Conservation (phyloP, 2,888 invertebrate species). For the Iphiclides podalirius region DNA sequence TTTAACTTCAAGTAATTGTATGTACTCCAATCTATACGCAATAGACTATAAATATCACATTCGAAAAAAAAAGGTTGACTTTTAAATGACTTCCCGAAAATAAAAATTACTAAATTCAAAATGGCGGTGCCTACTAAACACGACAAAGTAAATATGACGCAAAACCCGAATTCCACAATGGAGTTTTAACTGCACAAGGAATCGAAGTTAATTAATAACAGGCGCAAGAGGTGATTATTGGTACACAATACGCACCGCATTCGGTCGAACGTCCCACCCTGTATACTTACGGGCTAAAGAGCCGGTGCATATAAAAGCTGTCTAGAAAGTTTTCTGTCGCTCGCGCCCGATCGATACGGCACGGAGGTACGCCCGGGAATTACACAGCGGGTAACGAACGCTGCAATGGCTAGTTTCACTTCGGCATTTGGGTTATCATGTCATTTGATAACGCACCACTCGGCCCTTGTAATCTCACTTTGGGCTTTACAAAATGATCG, state of each 20-base stretch:
- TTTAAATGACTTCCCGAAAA: no score
- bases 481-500: no score
- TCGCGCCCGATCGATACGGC: constrained; percentile 70
- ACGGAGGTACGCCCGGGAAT: constrained; percentile 61
- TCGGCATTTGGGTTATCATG: constrained; percentile 75
- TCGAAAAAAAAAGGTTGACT: no score
- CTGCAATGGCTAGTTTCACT: constrained; percentile 62
- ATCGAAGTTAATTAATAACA: constrained; percentile 25
- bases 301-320: constrained; percentile 80
- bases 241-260: constrained; percentile 41
- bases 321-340: constrained; percentile 81
- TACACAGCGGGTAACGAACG: constrained; percentile 59
- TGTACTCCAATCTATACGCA: no score
- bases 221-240: constrained; percentile 30
- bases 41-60: no score
- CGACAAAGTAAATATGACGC: no score
- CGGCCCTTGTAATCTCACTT: not conserved
- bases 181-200: constrained; percentile 2
- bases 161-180: no score
- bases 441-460: constrained; percentile 43
- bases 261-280: constrained; percentile 45
- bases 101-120: constrained; percentile 14
- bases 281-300: constrained; percentile 66
- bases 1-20: no score
- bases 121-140: no score